Base-by-base conservation (phyloP, 2,113 vertebrate species). In the Lepisosteus osseus region DNA sequence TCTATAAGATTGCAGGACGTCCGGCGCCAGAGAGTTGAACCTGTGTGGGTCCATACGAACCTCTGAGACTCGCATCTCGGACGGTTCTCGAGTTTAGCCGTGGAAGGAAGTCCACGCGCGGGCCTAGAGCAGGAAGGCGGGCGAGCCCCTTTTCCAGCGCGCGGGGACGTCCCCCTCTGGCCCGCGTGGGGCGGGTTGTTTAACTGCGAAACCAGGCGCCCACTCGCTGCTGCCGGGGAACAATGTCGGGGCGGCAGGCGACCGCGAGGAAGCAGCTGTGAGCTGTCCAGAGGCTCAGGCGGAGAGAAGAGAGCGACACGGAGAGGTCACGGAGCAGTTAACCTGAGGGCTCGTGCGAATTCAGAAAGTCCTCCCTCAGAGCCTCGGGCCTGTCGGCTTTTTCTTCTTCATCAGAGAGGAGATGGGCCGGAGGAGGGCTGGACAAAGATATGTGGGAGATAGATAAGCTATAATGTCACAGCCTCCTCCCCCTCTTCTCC, bases 331-430 rank as follows among this genome's bases (percentile, higher is more conserved):
- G n/a, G 2, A 2, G 5, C 7, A 64, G 62, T 7, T 64, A 17
- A 64, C 62, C 62, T 40, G 15, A 40, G 13, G n/a, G 56, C 12
- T 8, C 3, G 1, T 59, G 56, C 13, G 11, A 12, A 12, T 9
- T 51, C 1, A 51, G 56, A 3, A 59, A 59, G 56, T 59, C 56
- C 56, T 59, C 56, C 56, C 56, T 59, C 56, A 59, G 5, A 51
- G 47, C 47, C 47, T 51, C 47, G 1, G 47, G 47, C 47, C 47
- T 51, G 47, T 59, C 56, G 2, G 11, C 56, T 59, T 59, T n/a
- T 86, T 72, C 85, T 79, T 88, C 84, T 89, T 83, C 83, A 83
- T 85, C 75, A 78, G 84, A 70, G 55, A 61, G 17, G 62, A 64
- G 62, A 42, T 64, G 62, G 62, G 62, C 17, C 40, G 17, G 41